phyloP scores from a whole-genome alignment of 2,888 invertebrate genomes.

The Lasioglossum marginatum region DNA sequence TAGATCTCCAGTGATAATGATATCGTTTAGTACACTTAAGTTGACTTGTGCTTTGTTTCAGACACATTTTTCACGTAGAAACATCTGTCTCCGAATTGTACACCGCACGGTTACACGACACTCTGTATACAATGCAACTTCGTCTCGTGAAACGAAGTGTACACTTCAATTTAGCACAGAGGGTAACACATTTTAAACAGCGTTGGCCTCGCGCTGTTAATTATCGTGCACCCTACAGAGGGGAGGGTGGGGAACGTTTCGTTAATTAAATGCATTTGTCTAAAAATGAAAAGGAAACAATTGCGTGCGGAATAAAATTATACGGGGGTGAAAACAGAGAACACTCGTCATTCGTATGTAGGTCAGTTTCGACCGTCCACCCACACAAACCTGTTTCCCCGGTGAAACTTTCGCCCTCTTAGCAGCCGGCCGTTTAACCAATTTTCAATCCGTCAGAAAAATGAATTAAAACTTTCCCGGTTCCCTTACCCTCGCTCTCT shows the following conservation, averaged over 20 bases:
- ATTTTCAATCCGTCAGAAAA: conserved; percentile 50
- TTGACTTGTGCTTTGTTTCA: not conserved
- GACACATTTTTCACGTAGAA: not conserved
- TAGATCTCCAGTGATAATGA: not conserved
- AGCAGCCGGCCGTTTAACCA: conserved; percentile 35
- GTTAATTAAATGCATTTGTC: conserved; percentile 41
- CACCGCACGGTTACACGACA: not conserved
- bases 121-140: not conserved
- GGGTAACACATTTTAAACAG: conserved; percentile 6
- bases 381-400: not conserved
- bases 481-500: too few relatives aligned
- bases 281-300: conserved; percentile 25
- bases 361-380: conserved; percentile 34
- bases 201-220: conserved; percentile 25
- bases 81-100: not conserved
- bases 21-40: not conserved
- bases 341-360: conserved; percentile 31
- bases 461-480: conserved; percentile 46
- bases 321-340: conserved; percentile 4
- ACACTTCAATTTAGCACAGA: conserved; percentile 27
- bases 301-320: conserved; percentile 22
- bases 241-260: not conserved
- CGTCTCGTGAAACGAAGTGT: not conserved
- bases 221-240: conserved; percentile 16
- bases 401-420: conserved; percentile 33